Percentiles rank a stretch among this genome's conserved stretches.
These are phyloP conservation scores for Zoanthus sociatus DNA, from an alignment of 92 coral and sea anemone genomes.

Conservation along the genomic window DNA sequence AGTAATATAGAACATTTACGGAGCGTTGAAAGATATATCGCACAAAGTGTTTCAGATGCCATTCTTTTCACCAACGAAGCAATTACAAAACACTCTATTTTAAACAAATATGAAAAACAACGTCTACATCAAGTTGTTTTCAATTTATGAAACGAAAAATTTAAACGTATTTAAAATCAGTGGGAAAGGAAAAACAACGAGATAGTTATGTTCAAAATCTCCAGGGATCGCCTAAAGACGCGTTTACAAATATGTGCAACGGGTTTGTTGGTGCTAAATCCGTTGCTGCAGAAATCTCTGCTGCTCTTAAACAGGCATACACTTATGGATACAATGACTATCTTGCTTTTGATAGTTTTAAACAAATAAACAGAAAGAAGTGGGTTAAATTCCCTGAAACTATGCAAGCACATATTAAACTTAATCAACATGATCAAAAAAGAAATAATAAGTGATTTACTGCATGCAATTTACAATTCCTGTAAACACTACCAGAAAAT, in stretches of 20 bases:
- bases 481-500: not conserved
- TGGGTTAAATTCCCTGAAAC: not conserved
- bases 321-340: not conserved
- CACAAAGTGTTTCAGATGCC: slow-evolving; percentile 6
- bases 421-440: slow-evolving; percentile 13
- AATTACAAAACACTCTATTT: not conserved
- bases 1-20: not conserved
- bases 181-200: slow-evolving; percentile 19
- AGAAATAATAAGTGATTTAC: not conserved
- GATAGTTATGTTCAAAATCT: slow-evolving; percentile 2
- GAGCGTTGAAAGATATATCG: slow-evolving; percentile 1
- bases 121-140: slow-evolving; percentile 14
- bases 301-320: slow-evolving; percentile 17
- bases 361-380: not conserved
- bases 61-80: slow-evolving; percentile 10
- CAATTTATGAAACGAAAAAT: not conserved
- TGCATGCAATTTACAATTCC: slow-evolving; percentile 3
- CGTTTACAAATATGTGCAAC: slow-evolving; percentile 10
- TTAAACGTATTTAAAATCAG: slow-evolving; percentile 1
- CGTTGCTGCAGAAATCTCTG: slow-evolving; percentile 20
- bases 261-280: slow-evolving; percentile 25
- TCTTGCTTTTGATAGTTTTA: slow-evolving; percentile 2
- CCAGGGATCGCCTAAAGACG: not conserved
- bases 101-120: not conserved
- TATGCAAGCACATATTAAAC: slow-evolving; percentile 22